Evolutionary conservation across 2,888 invertebrate genomes (phyloP).

Genomic region (Harpalus rufipes): DNA sequence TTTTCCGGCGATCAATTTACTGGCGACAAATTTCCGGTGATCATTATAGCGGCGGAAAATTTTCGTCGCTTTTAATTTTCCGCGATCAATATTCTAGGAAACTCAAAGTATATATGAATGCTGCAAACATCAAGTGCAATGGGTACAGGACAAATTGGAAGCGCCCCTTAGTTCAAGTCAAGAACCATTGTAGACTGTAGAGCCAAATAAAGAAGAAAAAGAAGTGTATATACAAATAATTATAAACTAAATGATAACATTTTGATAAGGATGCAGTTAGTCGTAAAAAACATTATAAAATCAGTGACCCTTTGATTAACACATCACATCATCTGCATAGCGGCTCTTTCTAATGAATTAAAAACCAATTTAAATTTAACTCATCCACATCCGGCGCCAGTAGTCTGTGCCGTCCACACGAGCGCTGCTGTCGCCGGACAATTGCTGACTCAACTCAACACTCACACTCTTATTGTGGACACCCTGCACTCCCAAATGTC

Average conservation of each 20-base stretch:
- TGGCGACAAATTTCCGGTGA: no score
- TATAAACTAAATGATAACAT: background rate
- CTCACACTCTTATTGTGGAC: slow-evolving; percentile 1
- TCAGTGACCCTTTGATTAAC: slow-evolving; percentile 41
- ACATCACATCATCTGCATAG: slow-evolving; percentile 33
- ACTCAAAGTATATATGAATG: no score
- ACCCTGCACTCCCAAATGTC: slow-evolving; percentile 6
- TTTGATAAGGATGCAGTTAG: background rate
- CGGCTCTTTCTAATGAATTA: slow-evolving; percentile 60
- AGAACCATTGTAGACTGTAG: no score
- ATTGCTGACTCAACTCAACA: slow-evolving; percentile 44
- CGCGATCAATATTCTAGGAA: no score
- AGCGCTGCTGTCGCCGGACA: slow-evolving; percentile 47
- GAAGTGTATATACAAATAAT: background rate
- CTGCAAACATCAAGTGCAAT: no score
- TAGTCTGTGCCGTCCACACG: slow-evolving; percentile 44
- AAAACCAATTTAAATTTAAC: slow-evolving; percentile 66
- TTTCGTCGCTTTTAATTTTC: no score
- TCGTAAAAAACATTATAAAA: slow-evolving; percentile 4
- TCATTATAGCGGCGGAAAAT: no score
- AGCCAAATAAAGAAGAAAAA: background rate
- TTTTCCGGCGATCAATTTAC: no score
- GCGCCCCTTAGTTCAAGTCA: no score
- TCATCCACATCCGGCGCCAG: slow-evolving; percentile 61
- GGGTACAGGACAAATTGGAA: no score